Base-by-base conservation (phyloP, 1,140 invertebrate species). In the Brachionus paranguensis region DNA sequence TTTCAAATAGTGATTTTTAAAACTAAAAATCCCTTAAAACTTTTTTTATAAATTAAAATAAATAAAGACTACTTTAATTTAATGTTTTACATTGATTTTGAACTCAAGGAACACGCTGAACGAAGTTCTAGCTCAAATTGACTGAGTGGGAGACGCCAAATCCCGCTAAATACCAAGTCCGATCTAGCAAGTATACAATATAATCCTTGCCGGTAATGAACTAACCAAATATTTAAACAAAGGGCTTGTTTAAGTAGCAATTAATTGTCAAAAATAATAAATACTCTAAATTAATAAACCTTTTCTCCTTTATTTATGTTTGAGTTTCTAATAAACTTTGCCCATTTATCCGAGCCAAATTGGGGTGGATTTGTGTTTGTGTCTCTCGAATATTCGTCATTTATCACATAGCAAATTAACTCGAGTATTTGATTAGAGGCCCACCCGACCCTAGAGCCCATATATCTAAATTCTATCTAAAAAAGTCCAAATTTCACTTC, bases 231-330 rank as follows among this genome's bases (percentile, higher is more conserved):
- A 72, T 72, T 72, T 72, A 72, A 72, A 72, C 68, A 72, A 72
- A 72, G 68, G 68, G 68, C 68, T 72, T 72, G n/a, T 43, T 43
- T 14, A 72, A 72, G 68, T 72, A 43, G 41, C 68, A 72, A 72
- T 72, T 72, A 72, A 72, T 72, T 72, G 68, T 43, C 29, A 72
- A 72, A 72, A 41, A 72, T 45, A 72, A 72, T 72, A 72, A 72
- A 24, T 20, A 72, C 68, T 72, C 37, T 72, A 37, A 72, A 72
- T 72, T 72, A 43, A 41, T 72, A 72, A 33, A 43, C 17, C 41
- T 72, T 72, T 72, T 29, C 68, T 72, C 68, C 68, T 72, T 72
- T 72, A 43, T 72, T 72, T 72, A 43, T 68, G 29, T 68, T 68
- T 68, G 65, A 68, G 65, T 68, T 68, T 68, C n/a, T 68, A 41